Evolutionary conservation across 92 coral and sea anemone species (phyloP), one percentile per base, ranked within the genome.

Genomic region (Epizoanthus fatuus): DNA sequence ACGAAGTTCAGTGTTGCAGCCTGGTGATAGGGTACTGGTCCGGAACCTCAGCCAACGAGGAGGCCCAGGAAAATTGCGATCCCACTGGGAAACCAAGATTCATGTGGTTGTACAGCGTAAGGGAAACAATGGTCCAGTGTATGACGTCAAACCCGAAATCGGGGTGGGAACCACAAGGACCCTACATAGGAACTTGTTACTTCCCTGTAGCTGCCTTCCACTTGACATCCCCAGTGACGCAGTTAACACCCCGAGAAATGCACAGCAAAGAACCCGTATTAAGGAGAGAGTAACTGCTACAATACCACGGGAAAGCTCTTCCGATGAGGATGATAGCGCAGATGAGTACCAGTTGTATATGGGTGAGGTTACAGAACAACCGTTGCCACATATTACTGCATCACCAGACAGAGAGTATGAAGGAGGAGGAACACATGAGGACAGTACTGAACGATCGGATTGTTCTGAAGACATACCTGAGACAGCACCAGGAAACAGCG

Each of bases 61-160:
- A 53, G 88, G 88, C 3, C 88, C 92, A 9, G 83, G 88, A 51
- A 88, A 88, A 56, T 76, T 88, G 15, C 35, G 83, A 66, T 40
- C 66, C 17, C 71, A 88, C 81, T 88, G 92, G 92, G 88, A 82
- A 82, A 87, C 72, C 44, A 62, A 63, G n/a, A 69, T 88, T n/a
- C 87, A 88, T 20, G 81, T 87, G 14, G 91, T 87, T 59, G 91
- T 66, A 32, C 32, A 39, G 11, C 75, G 86, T 17, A 86, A 75
- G 69, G 88, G 75, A 54, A 35, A 59, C 3, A 88, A 82, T 70
- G 82, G 88, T 69, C 88, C 84, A 40, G 88, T 82, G 51, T 88
- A 83, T 54, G 73, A 51, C 42, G 83, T 82, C 47, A 66, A 65
- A 37, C 88, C 72, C 53, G 84, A 83, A 76, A 25, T 53, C 16